A percentile compares a stretch with the other conserved stretches of the same genome.
Conservation (phyloP, 1,140 invertebrate species). For the Cephus cinctus region DNA sequence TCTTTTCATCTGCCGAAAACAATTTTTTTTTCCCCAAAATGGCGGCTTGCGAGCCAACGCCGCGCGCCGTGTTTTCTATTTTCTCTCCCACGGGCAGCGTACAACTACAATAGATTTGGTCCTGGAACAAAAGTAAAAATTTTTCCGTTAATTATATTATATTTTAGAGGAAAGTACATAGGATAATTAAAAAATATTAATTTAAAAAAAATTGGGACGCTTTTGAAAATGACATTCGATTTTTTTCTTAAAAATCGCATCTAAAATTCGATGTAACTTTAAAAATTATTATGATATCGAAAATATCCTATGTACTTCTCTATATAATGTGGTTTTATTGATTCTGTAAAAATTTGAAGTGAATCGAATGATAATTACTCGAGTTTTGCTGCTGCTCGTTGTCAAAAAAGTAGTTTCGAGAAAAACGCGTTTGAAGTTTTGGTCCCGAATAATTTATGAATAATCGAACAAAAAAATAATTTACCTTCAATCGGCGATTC, state of each 20-base stretch:
- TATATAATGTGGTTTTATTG: background rate
- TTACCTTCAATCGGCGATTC: background rate
- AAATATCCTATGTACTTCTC: background rate
- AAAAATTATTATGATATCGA: background rate
- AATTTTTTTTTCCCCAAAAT: too few species aligned
- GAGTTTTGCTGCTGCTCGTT: background rate
- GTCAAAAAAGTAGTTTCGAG: background rate
- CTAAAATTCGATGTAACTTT: background rate
- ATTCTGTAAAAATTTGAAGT: conserved; percentile 1
- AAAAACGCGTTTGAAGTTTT: conserved; percentile 7
- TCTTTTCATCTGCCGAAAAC: too few species aligned
- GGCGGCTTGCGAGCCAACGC: too few species aligned
- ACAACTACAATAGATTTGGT: too few species aligned
- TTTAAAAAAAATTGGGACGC: background rate
- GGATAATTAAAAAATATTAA: background rate
- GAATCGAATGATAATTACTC: background rate
- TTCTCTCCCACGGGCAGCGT: too few species aligned
- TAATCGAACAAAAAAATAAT: background rate
- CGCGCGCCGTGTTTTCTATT: too few species aligned
- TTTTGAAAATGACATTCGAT: background rate
- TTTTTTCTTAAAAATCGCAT: too few species aligned
- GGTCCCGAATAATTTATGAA: background rate
- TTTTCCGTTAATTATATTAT: background rate
- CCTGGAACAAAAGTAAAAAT: too few species aligned
- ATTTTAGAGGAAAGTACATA: background rate